phyloP scores from a whole-genome alignment of 2,888 invertebrate genomes.

The Aphodius granarius region DNA sequence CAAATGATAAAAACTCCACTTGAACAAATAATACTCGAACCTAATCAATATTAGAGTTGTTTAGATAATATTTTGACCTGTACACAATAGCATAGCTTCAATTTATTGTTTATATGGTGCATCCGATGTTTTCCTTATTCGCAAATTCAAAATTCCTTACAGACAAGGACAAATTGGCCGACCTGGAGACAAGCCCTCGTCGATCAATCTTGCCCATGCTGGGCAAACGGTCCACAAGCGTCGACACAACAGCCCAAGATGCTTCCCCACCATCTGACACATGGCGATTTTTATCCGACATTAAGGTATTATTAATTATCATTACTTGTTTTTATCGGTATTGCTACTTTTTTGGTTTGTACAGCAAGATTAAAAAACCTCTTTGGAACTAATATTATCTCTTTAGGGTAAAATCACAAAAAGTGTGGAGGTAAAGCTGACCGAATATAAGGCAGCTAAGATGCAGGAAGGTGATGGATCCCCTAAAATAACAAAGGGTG shows the following conservation, averaged over 20 bases:
- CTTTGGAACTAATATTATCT: constrained; percentile 10
- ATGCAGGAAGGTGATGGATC: constrained; percentile 44
- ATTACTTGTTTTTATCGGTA: not conserved
- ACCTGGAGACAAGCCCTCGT: constrained; percentile 56
- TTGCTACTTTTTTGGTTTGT: not conserved
- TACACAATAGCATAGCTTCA: not conserved
- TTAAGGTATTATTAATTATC: constrained; percentile 52
- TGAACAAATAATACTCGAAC: not conserved
- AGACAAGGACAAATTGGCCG: constrained; percentile 31
- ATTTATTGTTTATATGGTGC: not conserved
- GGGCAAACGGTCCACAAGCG: constrained; percentile 64
- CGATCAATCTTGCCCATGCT: constrained; percentile 62
- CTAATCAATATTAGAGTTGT: not conserved
- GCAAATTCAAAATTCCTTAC: not conserved
- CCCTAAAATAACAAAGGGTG: constrained; percentile 50
- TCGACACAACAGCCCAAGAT: constrained; percentile 53
- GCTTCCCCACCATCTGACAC: constrained; percentile 63
- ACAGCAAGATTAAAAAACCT: not conserved
- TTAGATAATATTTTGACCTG: not conserved
- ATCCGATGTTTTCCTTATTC: not conserved
- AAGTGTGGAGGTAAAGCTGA: constrained; percentile 76
- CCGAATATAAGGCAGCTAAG: constrained; percentile 60
- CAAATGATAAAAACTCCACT: not conserved
- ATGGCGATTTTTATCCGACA: constrained; percentile 73
- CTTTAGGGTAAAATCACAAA: constrained; percentile 70